Conservation (phyloP, 2,797 vertebrate species). For the Acridotheres tristis region DNA sequence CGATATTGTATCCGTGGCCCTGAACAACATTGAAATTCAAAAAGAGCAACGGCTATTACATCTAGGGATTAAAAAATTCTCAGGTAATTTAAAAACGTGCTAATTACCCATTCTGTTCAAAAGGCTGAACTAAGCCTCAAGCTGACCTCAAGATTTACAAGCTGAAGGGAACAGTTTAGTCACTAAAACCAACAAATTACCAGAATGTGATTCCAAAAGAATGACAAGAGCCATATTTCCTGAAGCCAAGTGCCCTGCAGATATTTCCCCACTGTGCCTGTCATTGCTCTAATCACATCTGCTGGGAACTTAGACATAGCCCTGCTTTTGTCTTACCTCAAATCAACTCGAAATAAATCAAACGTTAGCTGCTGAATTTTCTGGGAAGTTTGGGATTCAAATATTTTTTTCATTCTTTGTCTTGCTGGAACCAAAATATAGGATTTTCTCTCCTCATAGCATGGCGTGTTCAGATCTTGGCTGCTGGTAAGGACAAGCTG, state of each 20-base stretch:
- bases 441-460: neutral
- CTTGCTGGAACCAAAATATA: neutral
- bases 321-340: neutral
- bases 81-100: neutral
- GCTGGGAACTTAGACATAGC: neutral
- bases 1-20: neutral
- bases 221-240: neutral
- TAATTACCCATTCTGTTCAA: neutral
- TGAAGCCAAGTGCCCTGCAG: neutral
- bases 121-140: neutral
- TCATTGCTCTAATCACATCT: neutral
- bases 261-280: neutral
- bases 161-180: conserved; percentile 12
- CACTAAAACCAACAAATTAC: conserved; percentile 28
- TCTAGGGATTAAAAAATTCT: neutral
- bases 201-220: neutral
- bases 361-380: neutral
- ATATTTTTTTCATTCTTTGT: neutral
- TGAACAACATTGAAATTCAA: neutral
- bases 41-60: neutral
- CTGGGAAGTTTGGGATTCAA: neutral
- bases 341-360: neutral
- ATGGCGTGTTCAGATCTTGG: neutral
- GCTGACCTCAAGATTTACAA: conserved; percentile 9
- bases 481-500: conserved; percentile 23